Evolutionary conservation across 2,113 vertebrate species (phyloP), one percentile per base, ranked within the genome.

Genomic region (Sula dactylatra): DNA sequence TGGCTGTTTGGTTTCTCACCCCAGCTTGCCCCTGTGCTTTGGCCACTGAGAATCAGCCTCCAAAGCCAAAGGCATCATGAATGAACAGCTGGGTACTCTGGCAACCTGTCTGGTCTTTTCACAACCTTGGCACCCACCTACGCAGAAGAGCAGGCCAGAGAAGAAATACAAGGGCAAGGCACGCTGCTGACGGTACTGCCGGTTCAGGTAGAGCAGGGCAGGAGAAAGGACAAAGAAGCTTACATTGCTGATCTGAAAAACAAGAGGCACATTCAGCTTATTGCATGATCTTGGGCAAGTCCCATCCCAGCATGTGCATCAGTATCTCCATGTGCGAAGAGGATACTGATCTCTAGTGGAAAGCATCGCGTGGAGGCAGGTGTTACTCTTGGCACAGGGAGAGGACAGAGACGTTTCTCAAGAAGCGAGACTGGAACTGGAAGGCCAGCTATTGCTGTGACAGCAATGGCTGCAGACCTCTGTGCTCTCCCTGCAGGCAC

Each of bases 211-310:
- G 64, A 99, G 97, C 98, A 99, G 98, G 36, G 98, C 95, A 4
- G 99, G 99, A 8, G 99, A 97, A 31, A 99, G 91, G 45, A 99
- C 47, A 21, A 99, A 98, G 98, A 99, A 99, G 73, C 97, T n/a
- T 20, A 99, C 97, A 96, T 98, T 99, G 99, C 99, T 99, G 97
- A 99, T 97, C 99, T 99, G 97, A 13, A 82, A 92, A 72, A 73
- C 40, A 84, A 36, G 7, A 91, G 69, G 34, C 58, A 44, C 50
- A 5, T 62, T 79, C 62, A 93, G 81, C 58, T 89, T 52, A 24
- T 79, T 62, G 79, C 88, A 25, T 6, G 42, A 44, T 26, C 82
- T 58, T 42, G 70, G 27, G 77, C 70, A 70, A 58, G 54, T 26
- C 54, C 73, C 73, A 19, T 42, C 66, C 83, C 83, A 82, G 34